Evolutionary conservation across 2,888 invertebrate species (phyloP).

Genomic region (Stenurella melanura): DNA sequence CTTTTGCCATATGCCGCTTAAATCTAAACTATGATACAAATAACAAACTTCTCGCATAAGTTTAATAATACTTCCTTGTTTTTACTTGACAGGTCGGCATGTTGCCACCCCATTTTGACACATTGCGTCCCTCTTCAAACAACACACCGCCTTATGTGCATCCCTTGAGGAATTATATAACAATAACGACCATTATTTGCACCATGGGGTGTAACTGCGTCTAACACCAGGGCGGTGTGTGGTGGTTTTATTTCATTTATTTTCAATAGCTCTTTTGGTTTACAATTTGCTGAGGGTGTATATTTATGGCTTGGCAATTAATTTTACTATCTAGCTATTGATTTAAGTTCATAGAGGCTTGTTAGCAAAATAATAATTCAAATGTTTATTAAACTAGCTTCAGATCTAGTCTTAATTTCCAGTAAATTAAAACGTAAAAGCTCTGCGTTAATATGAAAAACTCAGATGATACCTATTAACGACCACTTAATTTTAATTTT

Average conservation of each 20-base stretch:
- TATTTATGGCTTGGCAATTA: constrained; percentile 16
- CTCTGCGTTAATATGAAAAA: too few relatives aligned
- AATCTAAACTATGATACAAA: constrained; percentile 4
- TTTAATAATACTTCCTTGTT: constrained; percentile 46
- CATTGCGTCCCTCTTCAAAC: constrained; percentile 45
- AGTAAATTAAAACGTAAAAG: too few relatives aligned
- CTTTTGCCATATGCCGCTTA: constrained; percentile 13
- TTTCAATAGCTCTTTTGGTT: constrained; percentile 29
- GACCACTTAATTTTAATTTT: too few relatives aligned
- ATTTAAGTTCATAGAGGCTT: neutral
- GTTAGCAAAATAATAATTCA: neutral
- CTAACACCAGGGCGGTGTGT: constrained; percentile 24
- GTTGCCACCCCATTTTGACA: constrained; percentile 47
- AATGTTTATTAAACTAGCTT: neutral
- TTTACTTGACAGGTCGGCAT: constrained; percentile 24
- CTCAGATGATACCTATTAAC: too few relatives aligned
- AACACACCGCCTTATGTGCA: constrained; percentile 53
- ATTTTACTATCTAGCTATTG: neutral
- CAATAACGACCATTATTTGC: constrained; percentile 46
- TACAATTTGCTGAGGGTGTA: constrained; percentile 2
- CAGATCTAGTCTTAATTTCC: too few relatives aligned
- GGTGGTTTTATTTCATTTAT: constrained; percentile 16
- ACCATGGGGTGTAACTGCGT: constrained; percentile 29
- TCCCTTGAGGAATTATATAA: constrained; percentile 50
- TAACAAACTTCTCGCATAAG: neutral